phyloP scores from a whole-genome alignment of 2,797 vertebrate species.

The Scarus forsteni region DNA sequence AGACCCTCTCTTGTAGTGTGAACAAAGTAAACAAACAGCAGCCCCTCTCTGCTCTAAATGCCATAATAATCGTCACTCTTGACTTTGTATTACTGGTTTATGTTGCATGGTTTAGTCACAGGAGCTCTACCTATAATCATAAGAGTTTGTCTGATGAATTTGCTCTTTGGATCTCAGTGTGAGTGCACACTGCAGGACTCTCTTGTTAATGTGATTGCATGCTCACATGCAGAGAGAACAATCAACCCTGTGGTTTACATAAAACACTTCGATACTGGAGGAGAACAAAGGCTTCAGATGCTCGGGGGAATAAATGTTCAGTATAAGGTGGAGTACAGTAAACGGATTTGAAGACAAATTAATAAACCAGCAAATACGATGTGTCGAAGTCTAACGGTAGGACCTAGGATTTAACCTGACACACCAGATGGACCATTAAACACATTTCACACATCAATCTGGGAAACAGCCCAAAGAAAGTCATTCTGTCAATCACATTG shows the following conservation, averaged over 20 bases:
- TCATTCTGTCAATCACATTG: too few species aligned
- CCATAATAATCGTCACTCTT: background rate
- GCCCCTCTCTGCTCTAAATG: background rate
- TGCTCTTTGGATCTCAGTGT: conserved; percentile 20
- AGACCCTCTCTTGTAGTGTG: too few species aligned
- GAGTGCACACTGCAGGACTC: conserved; percentile 4
- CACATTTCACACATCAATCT: too few species aligned
- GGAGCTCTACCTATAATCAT: background rate
- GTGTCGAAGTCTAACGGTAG: too few species aligned
- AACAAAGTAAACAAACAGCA: too few species aligned
- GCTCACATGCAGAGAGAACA: conserved; percentile 46
- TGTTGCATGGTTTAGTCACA: background rate
- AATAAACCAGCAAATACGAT: too few species aligned
- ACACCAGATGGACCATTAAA: too few species aligned
- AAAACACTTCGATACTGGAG: conserved; percentile 31
- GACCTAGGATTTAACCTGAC: too few species aligned
- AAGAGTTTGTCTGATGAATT: conserved; percentile 4
- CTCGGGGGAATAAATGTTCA: conserved; percentile 31
- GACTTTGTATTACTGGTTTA: background rate
- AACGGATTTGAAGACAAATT: too few species aligned
- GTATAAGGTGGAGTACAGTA: too few species aligned
- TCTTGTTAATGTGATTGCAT: conserved; percentile 64
- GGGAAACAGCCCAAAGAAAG: too few species aligned
- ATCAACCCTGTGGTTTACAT: conserved; percentile 39
- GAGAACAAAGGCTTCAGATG: conserved; percentile 19